Evolutionary conservation across 2,797 vertebrate genomes (phyloP).

Genomic region (Chaenodraco wilsoni): DNA sequence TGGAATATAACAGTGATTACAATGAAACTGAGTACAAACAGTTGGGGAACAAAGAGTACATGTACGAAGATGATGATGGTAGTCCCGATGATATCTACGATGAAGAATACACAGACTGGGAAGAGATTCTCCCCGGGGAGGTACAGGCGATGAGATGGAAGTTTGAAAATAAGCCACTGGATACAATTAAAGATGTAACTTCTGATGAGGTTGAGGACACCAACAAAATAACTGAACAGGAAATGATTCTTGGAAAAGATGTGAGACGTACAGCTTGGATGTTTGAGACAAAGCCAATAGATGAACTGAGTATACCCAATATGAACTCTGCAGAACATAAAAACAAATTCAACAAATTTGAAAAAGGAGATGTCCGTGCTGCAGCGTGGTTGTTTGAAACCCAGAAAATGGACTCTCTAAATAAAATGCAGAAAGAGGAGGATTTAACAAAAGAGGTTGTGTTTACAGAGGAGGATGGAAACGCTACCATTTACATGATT

Average conservation of each 20-base stretch:
- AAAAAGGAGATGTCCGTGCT: constrained; percentile 84
- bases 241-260: constrained; percentile 87
- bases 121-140: constrained; percentile 89
- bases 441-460: constrained; percentile 81
- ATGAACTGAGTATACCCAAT: constrained; percentile 67
- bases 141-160: constrained; percentile 89
- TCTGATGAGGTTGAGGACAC: constrained; percentile 75
- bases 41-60: constrained; percentile 74
- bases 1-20: constrained; percentile 83
- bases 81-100: constrained; percentile 82
- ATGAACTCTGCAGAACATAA: constrained; percentile 68
- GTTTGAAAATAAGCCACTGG: constrained; percentile 91
- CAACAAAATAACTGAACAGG: constrained; percentile 82
- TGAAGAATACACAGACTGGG: constrained; percentile 86
- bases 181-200: constrained; percentile 84
- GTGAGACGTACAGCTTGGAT: constrained; percentile 89
- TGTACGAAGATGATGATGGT: constrained; percentile 83
- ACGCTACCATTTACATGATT: constrained; percentile 88
- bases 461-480: constrained; percentile 83
- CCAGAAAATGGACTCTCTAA: constrained; percentile 84
- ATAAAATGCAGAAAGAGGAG: constrained; percentile 85
- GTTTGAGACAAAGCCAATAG: constrained; percentile 90
- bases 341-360: constrained; percentile 85
- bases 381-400: constrained; percentile 90
- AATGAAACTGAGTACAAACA: constrained; percentile 79